phyloP scores from a whole-genome alignment of 2,888 invertebrate genomes.

The Galerucella nymphaeae region DNA sequence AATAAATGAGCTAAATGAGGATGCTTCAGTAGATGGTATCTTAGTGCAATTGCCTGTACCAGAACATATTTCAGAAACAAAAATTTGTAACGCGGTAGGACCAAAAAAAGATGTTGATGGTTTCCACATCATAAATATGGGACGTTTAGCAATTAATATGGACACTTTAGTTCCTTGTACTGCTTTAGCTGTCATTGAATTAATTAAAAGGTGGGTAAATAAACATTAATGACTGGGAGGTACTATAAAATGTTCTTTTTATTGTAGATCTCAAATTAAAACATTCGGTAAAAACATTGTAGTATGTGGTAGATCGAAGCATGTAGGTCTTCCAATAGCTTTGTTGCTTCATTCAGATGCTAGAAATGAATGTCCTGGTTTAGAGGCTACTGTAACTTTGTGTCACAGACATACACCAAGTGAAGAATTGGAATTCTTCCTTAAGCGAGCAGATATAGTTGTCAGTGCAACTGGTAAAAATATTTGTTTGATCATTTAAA shows the following conservation, averaged over 20 bases:
- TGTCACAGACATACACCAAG: constrained; percentile 90
- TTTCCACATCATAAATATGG: constrained; percentile 86
- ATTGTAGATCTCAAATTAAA: constrained; percentile 71
- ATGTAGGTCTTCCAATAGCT: constrained; percentile 91
- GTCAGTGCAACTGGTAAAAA: constrained; percentile 77
- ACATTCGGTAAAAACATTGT: constrained; percentile 90
- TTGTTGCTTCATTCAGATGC: constrained; percentile 85
- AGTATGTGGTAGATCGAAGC: constrained; percentile 90
- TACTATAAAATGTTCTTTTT: background rate
- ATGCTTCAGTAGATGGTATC: constrained; percentile 81
- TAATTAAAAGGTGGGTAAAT: constrained; percentile 70
- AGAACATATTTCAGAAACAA: constrained; percentile 77
- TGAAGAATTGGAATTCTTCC: constrained; percentile 76
- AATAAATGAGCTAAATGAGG: constrained; percentile 75
- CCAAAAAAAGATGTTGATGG: constrained; percentile 93
- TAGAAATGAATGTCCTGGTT: constrained; percentile 74
- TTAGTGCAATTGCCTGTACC: constrained; percentile 89
- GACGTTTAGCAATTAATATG: constrained; percentile 80
- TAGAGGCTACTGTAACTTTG: constrained; percentile 90
- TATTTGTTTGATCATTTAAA: constrained; percentile 46
- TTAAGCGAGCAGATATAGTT: constrained; percentile 81
- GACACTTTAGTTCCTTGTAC: constrained; percentile 83
- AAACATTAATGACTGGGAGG: no score
- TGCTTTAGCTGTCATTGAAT: constrained; percentile 78
- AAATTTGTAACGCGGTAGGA: constrained; percentile 81